A percentile compares a stretch with the other conserved stretches of the same genome.
Evolutionary conservation across 2,797 vertebrate species (phyloP).

Genomic region (Falco peregrinus): DNA sequence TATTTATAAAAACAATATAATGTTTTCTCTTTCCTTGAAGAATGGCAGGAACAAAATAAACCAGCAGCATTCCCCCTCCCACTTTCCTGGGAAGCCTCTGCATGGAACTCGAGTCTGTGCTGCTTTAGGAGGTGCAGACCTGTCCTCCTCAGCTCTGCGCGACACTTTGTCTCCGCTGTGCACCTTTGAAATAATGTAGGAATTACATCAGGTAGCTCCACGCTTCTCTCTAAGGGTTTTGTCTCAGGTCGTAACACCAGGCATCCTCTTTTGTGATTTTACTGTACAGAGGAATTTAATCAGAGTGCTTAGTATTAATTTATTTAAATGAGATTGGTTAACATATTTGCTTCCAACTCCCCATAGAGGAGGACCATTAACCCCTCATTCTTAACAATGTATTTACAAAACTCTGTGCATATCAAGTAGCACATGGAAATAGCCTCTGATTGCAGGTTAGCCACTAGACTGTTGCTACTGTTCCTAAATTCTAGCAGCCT

Average conservation of each 20-base stretch:
- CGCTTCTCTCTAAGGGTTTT: neutral
- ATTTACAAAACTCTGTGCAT: neutral
- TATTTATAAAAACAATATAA: neutral
- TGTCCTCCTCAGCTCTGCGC: neutral
- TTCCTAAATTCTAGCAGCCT: neutral
- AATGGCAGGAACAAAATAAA: neutral
- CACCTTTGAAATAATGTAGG: neutral
- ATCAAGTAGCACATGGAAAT: neutral
- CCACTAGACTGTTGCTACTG: neutral
- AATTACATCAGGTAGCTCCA: neutral
- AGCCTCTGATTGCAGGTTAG: neutral
- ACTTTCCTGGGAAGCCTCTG: neutral
- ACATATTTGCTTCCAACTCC: neutral
- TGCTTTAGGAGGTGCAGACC: neutral
- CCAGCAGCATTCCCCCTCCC: neutral
- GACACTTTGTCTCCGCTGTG: neutral
- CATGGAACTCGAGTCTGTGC: rapidly evolving
- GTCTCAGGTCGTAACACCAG: neutral
- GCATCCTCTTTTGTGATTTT: neutral
- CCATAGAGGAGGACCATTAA: neutral
- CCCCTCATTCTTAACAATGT: neutral
- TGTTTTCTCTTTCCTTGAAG: neutral
- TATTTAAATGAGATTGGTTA: slow-evolving; percentile 26
- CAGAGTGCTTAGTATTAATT: neutral
- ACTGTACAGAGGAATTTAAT: neutral